These are phyloP conservation scores for Agrenia bidenticulata DNA, from an alignment of 2,888 invertebrate genomes.

Conservation along the genomic window DNA sequence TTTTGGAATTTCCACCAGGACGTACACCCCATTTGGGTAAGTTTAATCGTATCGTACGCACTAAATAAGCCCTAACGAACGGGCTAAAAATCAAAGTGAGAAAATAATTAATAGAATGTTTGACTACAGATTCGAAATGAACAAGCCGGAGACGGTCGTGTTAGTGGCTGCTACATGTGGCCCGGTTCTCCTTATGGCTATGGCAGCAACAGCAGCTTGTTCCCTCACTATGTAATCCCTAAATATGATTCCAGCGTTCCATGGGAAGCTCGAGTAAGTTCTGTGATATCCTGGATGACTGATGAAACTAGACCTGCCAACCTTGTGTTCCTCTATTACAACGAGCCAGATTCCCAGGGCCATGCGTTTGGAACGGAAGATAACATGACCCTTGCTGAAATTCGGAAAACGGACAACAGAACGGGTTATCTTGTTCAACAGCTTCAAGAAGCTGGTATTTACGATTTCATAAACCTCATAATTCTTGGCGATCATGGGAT, in stretches of 20 bases:
- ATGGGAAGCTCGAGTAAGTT: slow-evolving; percentile 63
- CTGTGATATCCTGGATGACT: slow-evolving; percentile 64
- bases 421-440: slow-evolving; percentile 62
- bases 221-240: neutral
- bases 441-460: slow-evolving; percentile 59
- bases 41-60: too few species aligned
- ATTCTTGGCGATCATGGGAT: slow-evolving; percentile 75
- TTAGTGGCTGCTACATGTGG: slow-evolving; percentile 61
- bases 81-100: too few species aligned
- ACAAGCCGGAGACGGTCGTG: slow-evolving; percentile 59
- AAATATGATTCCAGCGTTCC: slow-evolving; percentile 47
- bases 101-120: too few species aligned
- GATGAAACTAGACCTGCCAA: slow-evolving; percentile 66
- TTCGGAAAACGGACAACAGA: slow-evolving; percentile 55
- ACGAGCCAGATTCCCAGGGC: slow-evolving; percentile 67
- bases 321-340: slow-evolving; percentile 68
- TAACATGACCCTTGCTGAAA: slow-evolving; percentile 54
- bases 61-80: too few species aligned
- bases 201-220: neutral
- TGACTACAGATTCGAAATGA: slow-evolving; percentile 61
- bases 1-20: slow-evolving; percentile 41
- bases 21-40: slow-evolving; percentile 42
- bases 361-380: slow-evolving; percentile 65
- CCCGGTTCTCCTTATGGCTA: neutral
- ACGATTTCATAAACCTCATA: slow-evolving; percentile 64